These are phyloP conservation scores for Stenurella melanura DNA, from an alignment of 2,888 invertebrate genomes.

Conservation along the genomic window DNA sequence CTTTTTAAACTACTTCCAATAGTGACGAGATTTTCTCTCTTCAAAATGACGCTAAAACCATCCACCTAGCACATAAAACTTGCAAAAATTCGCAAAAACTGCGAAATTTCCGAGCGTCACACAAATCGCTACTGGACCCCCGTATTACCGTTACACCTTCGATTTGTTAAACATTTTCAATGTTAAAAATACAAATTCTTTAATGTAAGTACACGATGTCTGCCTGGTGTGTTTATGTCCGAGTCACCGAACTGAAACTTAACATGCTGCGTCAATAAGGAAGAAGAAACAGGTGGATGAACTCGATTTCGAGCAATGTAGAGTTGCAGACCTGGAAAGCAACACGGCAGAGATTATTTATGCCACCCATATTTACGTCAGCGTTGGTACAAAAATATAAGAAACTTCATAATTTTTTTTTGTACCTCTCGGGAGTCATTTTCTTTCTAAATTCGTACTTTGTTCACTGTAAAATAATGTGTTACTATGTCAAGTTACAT, in stretches of 20 bases:
- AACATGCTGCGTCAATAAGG: constrained; percentile 44
- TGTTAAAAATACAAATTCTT: constrained; percentile 16
- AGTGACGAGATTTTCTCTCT: no score
- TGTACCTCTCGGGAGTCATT: constrained; percentile 1
- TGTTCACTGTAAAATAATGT: neutral
- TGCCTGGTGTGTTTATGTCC: constrained; percentile 40
- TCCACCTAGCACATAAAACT: no score
- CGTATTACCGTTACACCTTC: no score
- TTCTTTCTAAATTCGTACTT: neutral
- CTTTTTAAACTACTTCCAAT: no score
- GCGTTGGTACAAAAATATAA: constrained; percentile 31
- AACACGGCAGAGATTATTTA: constrained; percentile 36
- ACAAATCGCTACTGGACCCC: no score
- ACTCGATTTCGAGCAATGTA: constrained; percentile 46
- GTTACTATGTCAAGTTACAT: neutral
- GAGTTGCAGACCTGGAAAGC: constrained; percentile 35
- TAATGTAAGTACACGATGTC: constrained; percentile 7
- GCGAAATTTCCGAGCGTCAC: no score
- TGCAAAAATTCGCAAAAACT: no score
- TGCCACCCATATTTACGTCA: constrained; percentile 26
- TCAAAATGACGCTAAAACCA: no score
- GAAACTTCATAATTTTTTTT: constrained; percentile 23
- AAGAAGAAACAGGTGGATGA: constrained; percentile 54
- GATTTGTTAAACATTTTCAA: no score
- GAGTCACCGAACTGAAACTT: constrained; percentile 53